Percentiles rank a stretch among this genome's conserved stretches.
Conservation (phyloP, 2,888 invertebrate genomes). For the Eutolmus rufibarbis region DNA sequence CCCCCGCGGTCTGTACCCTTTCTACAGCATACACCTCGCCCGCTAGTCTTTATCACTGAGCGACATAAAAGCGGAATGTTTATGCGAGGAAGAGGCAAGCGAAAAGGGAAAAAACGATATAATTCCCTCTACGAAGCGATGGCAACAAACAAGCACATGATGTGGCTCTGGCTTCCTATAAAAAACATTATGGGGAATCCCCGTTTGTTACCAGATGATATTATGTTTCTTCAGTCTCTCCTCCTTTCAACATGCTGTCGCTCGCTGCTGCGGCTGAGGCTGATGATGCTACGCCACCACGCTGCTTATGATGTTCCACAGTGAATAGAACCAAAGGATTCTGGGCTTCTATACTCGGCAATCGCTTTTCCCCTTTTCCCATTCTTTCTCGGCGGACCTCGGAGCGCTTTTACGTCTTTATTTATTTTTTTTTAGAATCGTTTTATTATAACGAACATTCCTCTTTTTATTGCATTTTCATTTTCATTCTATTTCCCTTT, state of each 20-base stretch:
- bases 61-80: slow-evolving; percentile 23
- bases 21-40: neutral
- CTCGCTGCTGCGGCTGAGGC: neutral
- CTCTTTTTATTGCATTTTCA: slow-evolving; percentile 37
- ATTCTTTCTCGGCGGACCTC: slow-evolving; percentile 4
- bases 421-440: slow-evolving; percentile 11
- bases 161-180: neutral
- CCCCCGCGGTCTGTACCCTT: neutral
- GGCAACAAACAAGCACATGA: neutral
- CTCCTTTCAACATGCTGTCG: slow-evolving; percentile 5
- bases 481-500: slow-evolving; percentile 40
- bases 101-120: neutral
- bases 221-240: slow-evolving; percentile 26
- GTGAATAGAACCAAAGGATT: slow-evolving; percentile 31
- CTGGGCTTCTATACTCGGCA: slow-evolving; percentile 1
- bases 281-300: neutral
- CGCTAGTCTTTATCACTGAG: neutral
- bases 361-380: slow-evolving; percentile 11
- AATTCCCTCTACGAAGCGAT: slow-evolving; percentile 18
- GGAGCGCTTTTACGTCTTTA: slow-evolving; percentile 14
- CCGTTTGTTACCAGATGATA: slow-evolving; percentile 34
- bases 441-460: slow-evolving; percentile 35
- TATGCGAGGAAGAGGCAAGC: neutral
- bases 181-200: slow-evolving; percentile 39
- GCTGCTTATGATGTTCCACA: slow-evolving; percentile 1